Percentiles rank a stretch among this genome's conserved stretches.
phyloP scores from a whole-genome alignment of 23 tunicate species.

The Halocynthia aurantium region DNA sequence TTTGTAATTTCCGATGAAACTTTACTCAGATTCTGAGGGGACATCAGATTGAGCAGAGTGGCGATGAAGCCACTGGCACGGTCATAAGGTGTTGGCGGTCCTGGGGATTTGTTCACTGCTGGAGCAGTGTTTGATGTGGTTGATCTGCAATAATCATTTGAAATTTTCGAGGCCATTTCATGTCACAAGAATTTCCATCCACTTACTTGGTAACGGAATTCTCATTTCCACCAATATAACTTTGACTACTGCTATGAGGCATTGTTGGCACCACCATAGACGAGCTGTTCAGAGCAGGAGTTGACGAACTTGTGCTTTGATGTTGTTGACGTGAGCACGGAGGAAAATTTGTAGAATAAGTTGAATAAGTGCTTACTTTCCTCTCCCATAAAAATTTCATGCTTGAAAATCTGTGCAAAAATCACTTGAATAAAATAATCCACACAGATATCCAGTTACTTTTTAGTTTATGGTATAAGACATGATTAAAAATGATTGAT shows the following conservation, averaged over 20 bases:
- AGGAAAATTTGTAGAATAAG: no score
- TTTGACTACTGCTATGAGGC: constrained; percentile 13
- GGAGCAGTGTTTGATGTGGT: not conserved
- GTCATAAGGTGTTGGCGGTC: constrained; percentile 23
- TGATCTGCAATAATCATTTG: no score
- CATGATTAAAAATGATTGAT: no score
- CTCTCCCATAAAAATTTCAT: no score
- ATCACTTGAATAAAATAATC: no score
- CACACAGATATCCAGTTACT: no score
- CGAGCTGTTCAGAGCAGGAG: constrained; percentile 9
- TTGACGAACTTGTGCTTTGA: constrained; percentile 19
- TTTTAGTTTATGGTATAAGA: no score
- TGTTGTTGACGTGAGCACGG: not conserved
- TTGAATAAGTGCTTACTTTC: no score
- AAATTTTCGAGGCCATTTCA: no score
- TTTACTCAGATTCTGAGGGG: constrained; percentile 17
- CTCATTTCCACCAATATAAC: constrained; percentile 17
- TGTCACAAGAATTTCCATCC: not conserved
- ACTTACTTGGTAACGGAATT: not conserved
- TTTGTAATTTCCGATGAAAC: constrained; percentile 31
- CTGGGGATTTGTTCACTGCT: not conserved
- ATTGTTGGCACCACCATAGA: not conserved
- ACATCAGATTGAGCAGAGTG: constrained; percentile 37
- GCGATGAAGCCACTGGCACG: constrained; percentile 33
- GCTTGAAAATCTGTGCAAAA: no score